Evolutionary conservation across 2,888 invertebrate genomes (phyloP).

Genomic region (Capitulum mitella): DNA sequence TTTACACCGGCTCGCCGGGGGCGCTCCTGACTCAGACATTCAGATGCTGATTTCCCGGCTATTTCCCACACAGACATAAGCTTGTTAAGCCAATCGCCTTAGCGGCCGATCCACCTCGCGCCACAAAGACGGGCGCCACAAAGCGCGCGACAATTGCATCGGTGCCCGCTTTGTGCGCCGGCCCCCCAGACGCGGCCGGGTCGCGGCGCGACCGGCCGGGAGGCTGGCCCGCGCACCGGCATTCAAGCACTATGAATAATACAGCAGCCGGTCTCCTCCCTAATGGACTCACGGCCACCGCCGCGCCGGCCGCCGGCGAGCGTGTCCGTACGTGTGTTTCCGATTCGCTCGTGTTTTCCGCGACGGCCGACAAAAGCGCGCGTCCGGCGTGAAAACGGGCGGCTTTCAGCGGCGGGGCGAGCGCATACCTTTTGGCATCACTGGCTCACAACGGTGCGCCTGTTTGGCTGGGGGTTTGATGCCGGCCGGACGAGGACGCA

Average conservation of each 20-base stretch:
- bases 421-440: slow-evolving; percentile 24
- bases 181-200: not conserved
- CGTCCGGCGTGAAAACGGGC: slow-evolving; percentile 1
- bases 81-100: slow-evolving; percentile 22
- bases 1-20: not conserved
- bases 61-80: not conserved
- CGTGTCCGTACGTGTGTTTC: not conserved
- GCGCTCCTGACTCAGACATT: not conserved
- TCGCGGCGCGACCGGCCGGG: not conserved
- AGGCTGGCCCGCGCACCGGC: not conserved
- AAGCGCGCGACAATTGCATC: not conserved
- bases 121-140: not conserved
- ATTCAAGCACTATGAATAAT: not conserved
- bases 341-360: slow-evolving; percentile 8
- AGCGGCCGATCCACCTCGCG: not conserved
- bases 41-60: not conserved
- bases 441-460: not conserved
- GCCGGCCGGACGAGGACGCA: not conserved
- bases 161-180: not conserved
- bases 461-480: slow-evolving; percentile 18
- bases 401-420: not conserved
- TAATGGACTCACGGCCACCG: not conserved
- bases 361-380: not conserved
- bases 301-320: not conserved
- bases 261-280: not conserved